Percentiles rank a stretch among this genome's conserved stretches.
Conservation (phyloP, 2,797 vertebrate genomes). For the Peromyscus eremicus region DNA sequence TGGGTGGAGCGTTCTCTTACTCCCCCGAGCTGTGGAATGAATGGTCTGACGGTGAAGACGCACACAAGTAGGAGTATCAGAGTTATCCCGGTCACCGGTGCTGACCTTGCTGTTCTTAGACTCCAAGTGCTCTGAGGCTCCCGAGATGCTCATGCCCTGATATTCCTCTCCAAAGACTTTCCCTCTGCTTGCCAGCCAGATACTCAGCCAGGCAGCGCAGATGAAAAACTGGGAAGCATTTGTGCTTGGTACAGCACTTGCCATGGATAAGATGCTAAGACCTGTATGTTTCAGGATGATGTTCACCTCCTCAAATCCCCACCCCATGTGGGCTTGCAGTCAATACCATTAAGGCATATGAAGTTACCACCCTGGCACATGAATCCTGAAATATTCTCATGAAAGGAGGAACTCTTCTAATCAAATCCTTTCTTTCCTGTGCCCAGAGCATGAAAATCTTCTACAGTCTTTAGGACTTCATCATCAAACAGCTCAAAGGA, state of each 20-base stretch:
- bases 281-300: background rate
- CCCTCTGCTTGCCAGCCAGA: background rate
- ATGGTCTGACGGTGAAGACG: constrained; percentile 54
- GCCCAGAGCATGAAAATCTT: background rate
- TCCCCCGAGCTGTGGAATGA: too few relatives aligned
- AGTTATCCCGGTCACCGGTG: background rate
- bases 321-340: background rate
- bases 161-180: too few relatives aligned
- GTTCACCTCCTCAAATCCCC: background rate
- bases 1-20: too few relatives aligned
- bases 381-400: background rate
- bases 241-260: background rate
- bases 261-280: background rate
- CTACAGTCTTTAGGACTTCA: background rate
- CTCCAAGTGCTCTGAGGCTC: background rate
- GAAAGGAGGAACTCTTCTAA: background rate
- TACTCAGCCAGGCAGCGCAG: background rate
- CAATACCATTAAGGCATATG: background rate
- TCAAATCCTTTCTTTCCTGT: background rate
- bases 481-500: background rate
- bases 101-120: background rate
- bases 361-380: background rate
- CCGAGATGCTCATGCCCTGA: background rate
- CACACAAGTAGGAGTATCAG: background rate
- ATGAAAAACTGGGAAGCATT: background rate